Conservation (phyloP, 2,888 invertebrate species). For the Apomyelois bistriatella region DNA sequence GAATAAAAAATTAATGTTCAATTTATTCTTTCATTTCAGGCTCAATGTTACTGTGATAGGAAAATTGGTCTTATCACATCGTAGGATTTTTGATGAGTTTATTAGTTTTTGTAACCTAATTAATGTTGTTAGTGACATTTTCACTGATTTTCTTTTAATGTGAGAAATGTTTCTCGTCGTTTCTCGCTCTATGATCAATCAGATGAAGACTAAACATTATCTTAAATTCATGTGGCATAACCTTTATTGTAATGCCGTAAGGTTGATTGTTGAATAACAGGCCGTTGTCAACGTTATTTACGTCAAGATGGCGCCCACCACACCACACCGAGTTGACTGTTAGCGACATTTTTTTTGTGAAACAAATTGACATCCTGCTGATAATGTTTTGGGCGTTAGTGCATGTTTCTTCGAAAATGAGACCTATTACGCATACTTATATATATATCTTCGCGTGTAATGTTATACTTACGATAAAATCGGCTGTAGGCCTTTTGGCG, state of each 20-base stretch:
- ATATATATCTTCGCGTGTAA: too few species aligned
- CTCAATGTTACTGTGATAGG: conserved; percentile 8
- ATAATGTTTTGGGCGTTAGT: too few species aligned
- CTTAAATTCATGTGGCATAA: neutral
- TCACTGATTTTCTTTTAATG: neutral
- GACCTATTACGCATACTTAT: too few species aligned
- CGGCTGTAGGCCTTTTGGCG: too few species aligned
- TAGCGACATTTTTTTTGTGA: too few species aligned
- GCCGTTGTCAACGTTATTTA: neutral
- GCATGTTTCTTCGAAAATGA: too few species aligned
- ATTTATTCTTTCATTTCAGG: conserved; percentile 39
- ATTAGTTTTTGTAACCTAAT: neutral
- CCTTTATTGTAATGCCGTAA: neutral
- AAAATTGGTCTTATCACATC: neutral
- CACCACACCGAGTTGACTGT: too few species aligned
- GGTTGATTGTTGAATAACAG: neutral
- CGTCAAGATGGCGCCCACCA: conserved; percentile 9
- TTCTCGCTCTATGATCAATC: neutral
- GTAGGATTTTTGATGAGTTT: neutral
- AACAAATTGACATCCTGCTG: too few species aligned
- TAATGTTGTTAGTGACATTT: neutral
- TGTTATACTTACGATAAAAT: too few species aligned
- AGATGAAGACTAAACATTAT: neutral
- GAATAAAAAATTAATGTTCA: conserved; percentile 58
- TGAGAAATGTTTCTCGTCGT: neutral